Evolutionary conservation across 2,113 vertebrate genomes (phyloP).

Genomic region (Chlorocebus sabaeus): DNA sequence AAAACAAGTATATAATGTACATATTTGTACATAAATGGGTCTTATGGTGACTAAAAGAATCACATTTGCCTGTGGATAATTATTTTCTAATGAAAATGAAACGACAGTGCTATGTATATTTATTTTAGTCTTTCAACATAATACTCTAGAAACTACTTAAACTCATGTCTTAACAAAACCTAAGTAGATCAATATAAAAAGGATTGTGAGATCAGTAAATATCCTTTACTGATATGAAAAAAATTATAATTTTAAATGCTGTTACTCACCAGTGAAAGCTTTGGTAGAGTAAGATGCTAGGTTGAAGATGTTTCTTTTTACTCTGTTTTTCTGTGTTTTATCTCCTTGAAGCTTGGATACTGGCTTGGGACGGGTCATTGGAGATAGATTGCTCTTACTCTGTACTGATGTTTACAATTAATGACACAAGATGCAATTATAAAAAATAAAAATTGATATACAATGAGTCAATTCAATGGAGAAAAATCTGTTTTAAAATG

Average conservation of each 20-base stretch:
- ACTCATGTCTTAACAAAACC: background rate
- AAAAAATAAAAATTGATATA: background rate
- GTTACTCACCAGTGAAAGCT: background rate
- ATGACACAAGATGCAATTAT: background rate
- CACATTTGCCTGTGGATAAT: background rate
- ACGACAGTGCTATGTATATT: background rate
- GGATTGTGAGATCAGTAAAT: background rate
- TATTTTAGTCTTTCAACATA: background rate
- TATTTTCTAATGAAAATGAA: background rate
- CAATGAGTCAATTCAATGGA: background rate
- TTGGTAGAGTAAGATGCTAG: background rate
- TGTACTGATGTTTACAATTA: background rate
- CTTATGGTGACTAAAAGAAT: background rate
- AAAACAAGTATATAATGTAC: background rate
- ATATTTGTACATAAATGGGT: background rate
- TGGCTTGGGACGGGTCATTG: background rate
- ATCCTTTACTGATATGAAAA: background rate
- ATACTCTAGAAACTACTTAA: background rate
- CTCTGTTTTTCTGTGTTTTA: background rate
- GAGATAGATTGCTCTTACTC: background rate
- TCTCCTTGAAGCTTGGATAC: background rate
- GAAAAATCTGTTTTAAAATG: background rate
- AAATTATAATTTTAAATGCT: background rate
- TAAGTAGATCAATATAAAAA: background rate
- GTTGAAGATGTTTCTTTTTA: background rate